Percentiles rank a stretch among this genome's conserved stretches.
Conservation (phyloP, 2,113 vertebrate species). For the Chaetodon trifascialis region DNA sequence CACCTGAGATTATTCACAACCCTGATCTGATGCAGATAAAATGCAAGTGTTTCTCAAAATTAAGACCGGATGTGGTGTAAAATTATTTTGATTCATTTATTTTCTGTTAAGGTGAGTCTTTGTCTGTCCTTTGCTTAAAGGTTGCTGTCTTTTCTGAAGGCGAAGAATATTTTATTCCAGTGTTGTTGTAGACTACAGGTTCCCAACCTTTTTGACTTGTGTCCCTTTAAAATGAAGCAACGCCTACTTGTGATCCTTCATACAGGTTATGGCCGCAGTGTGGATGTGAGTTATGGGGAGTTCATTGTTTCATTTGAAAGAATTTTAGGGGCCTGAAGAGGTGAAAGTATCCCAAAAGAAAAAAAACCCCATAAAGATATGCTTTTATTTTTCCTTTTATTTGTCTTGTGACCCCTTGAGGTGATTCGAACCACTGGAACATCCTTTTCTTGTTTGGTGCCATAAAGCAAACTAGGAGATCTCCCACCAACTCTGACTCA, state of each 20-base stretch:
- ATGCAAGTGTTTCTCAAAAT: conserved; percentile 36
- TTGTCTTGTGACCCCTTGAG: not conserved
- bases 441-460: conserved; percentile 3
- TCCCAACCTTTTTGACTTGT: not conserved
- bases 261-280: not conserved
- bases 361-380: not conserved
- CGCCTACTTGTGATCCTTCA: not conserved
- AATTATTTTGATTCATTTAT: not conserved
- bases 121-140: not conserved
- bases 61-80: conserved; percentile 1
- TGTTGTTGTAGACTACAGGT: not conserved
- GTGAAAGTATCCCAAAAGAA: not conserved
- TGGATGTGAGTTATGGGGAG: not conserved
- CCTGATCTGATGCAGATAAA: conserved; percentile 12
- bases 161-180: not conserved
- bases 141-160: not conserved
- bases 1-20: not conserved
- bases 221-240: not conserved
- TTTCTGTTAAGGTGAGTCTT: not conserved
- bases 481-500: conserved; percentile 15
- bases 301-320: conserved; percentile 6
- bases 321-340: not conserved
- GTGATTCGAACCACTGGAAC: not conserved
- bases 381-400: not conserved
- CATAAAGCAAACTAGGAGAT: not conserved